Evolutionary conservation across 2,888 invertebrate genomes (phyloP).

Genomic region (Nycteola revayana): DNA sequence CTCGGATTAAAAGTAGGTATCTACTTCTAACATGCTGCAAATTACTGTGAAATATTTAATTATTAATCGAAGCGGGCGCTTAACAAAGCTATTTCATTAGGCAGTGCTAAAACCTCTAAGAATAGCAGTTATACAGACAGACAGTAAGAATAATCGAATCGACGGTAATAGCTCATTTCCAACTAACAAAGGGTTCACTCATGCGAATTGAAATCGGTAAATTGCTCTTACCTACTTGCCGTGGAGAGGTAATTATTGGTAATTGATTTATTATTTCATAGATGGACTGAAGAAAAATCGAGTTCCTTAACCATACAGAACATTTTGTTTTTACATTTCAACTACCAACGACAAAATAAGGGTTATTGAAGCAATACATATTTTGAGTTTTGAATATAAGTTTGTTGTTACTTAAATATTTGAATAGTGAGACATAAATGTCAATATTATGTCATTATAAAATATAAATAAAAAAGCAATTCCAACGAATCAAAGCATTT

Average conservation of each 20-base stretch:
- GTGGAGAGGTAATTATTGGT: conserved; percentile 50
- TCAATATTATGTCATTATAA: too few species aligned
- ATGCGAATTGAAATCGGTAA: conserved; percentile 61
- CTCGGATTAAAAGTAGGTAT: too few species aligned
- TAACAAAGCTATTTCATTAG: conserved; percentile 29
- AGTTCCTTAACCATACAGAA: too few species aligned
- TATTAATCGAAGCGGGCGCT: conserved; percentile 6
- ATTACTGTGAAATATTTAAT: conserved; percentile 14
- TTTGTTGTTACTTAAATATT: too few species aligned
- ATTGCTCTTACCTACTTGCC: conserved; percentile 57
- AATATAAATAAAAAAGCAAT: too few species aligned
- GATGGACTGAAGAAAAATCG: conserved; percentile 9
- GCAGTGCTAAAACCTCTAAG: conserved; percentile 22
- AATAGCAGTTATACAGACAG: conserved; percentile 29
- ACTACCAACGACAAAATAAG: too few species aligned
- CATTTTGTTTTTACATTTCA: too few species aligned
- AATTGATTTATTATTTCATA: conserved; percentile 34
- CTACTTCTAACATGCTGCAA: too few species aligned
- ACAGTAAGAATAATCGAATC: conserved; percentile 50
- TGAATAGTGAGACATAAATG: too few species aligned
- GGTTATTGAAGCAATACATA: too few species aligned
- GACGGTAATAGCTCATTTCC: conserved; percentile 67
- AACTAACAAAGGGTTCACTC: conserved; percentile 66
- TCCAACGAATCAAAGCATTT: too few species aligned
- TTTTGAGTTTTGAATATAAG: too few species aligned